Evolutionary conservation across 1,140 invertebrate genomes (phyloP).

Genomic region (Aplysia californica): DNA sequence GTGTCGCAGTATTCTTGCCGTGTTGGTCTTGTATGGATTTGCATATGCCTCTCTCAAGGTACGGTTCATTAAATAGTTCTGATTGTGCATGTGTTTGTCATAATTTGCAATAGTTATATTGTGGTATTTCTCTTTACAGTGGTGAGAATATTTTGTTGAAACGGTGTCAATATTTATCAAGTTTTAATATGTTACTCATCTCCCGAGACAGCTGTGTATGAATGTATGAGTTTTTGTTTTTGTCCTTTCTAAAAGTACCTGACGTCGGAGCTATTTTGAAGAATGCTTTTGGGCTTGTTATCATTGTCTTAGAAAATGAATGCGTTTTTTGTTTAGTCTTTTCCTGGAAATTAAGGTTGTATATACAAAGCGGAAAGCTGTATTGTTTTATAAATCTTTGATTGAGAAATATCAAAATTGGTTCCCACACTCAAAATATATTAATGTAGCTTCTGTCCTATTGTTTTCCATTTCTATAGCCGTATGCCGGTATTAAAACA

Average conservation of each 20-base stretch:
- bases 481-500: no score
- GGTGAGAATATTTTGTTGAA: background rate
- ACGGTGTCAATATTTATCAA: background rate
- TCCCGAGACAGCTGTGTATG: background rate
- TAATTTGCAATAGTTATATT: background rate
- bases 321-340: no score
- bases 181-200: background rate
- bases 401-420: no score
- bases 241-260: no score
- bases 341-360: no score
- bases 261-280: no score
- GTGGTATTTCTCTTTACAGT: background rate
- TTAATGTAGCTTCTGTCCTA: no score
- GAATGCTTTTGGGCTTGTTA: no score
- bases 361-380: background rate
- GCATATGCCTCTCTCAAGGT: conserved; percentile 78
- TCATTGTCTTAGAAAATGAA: no score
- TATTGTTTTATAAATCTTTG: background rate
- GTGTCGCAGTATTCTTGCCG: conserved; percentile 81
- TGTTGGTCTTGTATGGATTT: conserved; percentile 88
- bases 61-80: background rate
- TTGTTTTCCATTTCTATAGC: background rate
- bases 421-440: no score
- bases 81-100: background rate
- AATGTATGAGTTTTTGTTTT: no score